Evolutionary conservation across 2,888 invertebrate genomes (phyloP).

Genomic region (Acleris laterana): DNA sequence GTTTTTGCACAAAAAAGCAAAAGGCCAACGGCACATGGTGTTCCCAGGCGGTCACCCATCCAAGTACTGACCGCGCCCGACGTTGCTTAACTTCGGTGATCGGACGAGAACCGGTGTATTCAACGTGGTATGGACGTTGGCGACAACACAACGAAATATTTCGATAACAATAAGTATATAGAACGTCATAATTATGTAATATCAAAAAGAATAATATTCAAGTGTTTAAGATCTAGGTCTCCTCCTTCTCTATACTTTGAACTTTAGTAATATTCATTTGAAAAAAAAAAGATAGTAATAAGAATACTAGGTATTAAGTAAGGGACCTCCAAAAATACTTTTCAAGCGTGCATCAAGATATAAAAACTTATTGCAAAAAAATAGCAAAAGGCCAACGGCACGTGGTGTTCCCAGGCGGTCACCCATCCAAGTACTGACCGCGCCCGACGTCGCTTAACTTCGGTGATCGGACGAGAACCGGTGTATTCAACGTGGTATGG

Average conservation of each 20-base stretch:
- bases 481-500: conserved; percentile 46
- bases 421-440: conserved; percentile 70
- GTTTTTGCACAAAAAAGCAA: conserved; percentile 48
- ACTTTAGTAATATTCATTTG: no score
- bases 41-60: conserved; percentile 48
- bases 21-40: conserved; percentile 60
- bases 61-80: conserved; percentile 48
- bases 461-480: conserved; percentile 51
- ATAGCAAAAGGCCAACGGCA: conserved; percentile 49
- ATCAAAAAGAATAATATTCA: no score
- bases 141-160: conserved; percentile 17
- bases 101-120: conserved; percentile 49
- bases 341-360: no score
- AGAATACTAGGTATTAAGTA: no score
- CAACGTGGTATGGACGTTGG: conserved; percentile 75
- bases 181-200: no score
- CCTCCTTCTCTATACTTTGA: no score
- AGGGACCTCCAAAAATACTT: no score
- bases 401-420: conserved; percentile 62
- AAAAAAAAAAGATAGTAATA: no score
- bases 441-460: conserved; percentile 60
- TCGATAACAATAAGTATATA: background rate
- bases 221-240: no score
- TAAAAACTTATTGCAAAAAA: background rate
- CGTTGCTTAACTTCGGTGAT: conserved; percentile 47